phyloP scores from a whole-genome alignment of 1,140 invertebrate genomes.

The Hypothenemus hampei region DNA sequence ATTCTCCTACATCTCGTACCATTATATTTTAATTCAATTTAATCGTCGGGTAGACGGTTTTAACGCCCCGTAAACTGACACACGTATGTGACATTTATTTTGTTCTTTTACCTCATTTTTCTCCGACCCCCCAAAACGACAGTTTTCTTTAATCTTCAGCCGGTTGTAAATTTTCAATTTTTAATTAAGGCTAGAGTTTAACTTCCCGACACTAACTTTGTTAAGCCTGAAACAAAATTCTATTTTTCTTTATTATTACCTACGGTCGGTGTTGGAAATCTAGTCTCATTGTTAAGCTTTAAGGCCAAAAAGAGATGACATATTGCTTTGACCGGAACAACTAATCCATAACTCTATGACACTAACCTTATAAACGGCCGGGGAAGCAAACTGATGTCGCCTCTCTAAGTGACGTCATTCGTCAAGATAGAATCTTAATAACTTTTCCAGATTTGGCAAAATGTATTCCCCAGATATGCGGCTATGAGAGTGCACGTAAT shows the following conservation, averaged over 20 bases:
- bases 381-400: conserved; percentile 33
- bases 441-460: conserved; percentile 26
- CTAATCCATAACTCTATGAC: conserved; percentile 40
- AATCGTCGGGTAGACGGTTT: conserved; percentile 21
- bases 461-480: conserved; percentile 24
- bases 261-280: no score
- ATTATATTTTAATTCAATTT: conserved; percentile 40
- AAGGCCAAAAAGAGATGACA: no score
- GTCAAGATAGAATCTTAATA: conserved; percentile 34
- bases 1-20: conserved; percentile 31
- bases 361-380: conserved; percentile 36
- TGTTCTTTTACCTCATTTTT: no score
- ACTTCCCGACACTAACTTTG: no score
- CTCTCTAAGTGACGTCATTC: conserved; percentile 36
- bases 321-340: conserved; percentile 23
- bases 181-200: no score
- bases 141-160: no score
- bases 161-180: no score
- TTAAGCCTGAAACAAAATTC: no score
- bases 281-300: no score
- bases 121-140: no score
- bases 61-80: conserved; percentile 18
- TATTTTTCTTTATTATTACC: no score
- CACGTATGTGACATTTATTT: conserved; percentile 19
- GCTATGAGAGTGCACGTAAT: conserved; percentile 9